Percentiles rank a stretch among this genome's conserved stretches.
Evolutionary conservation across 2,888 invertebrate species (phyloP).

Genomic region (Phoronis australis): DNA sequence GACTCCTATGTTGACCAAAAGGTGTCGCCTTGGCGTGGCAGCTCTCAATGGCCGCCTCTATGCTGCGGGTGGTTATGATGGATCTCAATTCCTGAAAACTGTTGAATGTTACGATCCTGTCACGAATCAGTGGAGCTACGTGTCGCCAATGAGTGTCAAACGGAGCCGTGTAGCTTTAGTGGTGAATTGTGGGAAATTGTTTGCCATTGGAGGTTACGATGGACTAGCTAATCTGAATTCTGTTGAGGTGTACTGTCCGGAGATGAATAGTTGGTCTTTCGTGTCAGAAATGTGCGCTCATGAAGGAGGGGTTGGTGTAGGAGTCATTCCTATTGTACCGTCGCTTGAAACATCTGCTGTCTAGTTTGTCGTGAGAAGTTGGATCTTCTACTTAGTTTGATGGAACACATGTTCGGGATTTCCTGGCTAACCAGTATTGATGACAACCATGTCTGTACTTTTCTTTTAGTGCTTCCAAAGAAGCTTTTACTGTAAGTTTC

Average conservation of each 20-base stretch:
- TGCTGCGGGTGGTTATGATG: conserved; percentile 68
- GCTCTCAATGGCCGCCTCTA: conserved; percentile 75
- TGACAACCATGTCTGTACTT: too few relatives aligned
- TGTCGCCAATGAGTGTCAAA: conserved; percentile 76
- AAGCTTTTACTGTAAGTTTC: too few relatives aligned
- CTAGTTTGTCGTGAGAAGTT: too few relatives aligned
- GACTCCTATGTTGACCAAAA: conserved; percentile 72
- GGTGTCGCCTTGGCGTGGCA: conserved; percentile 78
- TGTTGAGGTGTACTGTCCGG: conserved; percentile 78
- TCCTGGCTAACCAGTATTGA: too few relatives aligned
- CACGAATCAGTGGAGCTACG: conserved; percentile 69
- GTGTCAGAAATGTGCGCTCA: conserved; percentile 76
- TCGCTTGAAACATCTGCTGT: not conserved
- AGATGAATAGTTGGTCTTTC: conserved; percentile 66
- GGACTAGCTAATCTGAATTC: conserved; percentile 75
- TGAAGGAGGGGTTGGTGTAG: conserved; percentile 85
- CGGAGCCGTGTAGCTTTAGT: conserved; percentile 76
- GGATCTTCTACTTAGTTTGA: too few relatives aligned
- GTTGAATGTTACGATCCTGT: conserved; percentile 76
- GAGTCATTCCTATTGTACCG: conserved; percentile 63
- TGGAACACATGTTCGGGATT: too few relatives aligned
- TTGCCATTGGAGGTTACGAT: conserved; percentile 65
- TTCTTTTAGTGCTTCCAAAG: too few relatives aligned
- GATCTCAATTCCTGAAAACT: conserved; percentile 72
- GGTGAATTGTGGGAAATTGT: conserved; percentile 76